These are phyloP conservation scores for Hypotaenidia philippensis DNA, from an alignment of 2,797 vertebrate species.

Conservation along the genomic window DNA sequence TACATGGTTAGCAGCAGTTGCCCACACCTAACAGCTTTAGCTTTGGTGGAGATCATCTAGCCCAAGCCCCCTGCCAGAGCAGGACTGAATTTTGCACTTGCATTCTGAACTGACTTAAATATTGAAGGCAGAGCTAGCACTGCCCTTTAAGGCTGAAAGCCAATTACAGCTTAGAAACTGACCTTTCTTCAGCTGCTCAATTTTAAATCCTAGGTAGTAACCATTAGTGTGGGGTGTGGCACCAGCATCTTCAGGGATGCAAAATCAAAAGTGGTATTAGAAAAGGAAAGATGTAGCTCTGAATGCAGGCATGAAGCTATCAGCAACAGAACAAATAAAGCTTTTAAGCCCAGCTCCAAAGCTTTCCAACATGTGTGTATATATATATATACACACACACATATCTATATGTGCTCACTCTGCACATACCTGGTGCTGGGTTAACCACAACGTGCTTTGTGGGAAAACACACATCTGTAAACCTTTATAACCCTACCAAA, in stretches of 20 bases:
- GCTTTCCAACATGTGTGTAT: background rate
- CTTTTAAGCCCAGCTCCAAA: background rate
- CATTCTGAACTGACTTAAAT: background rate
- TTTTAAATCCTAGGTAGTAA: background rate
- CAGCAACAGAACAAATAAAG: background rate
- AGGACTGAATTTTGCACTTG: accelerated
- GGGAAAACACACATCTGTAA: background rate
- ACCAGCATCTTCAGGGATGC: background rate
- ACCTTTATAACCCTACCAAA: background rate
- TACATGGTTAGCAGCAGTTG: background rate
- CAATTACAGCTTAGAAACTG: background rate
- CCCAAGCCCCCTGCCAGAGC: too few species aligned
- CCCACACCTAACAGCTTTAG: background rate
- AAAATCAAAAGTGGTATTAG: background rate
- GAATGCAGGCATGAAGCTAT: background rate
- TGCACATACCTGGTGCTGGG: too few species aligned
- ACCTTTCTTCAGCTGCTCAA: background rate
- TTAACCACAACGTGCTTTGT: background rate
- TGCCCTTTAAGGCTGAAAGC: background rate
- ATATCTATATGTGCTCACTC: accelerated
- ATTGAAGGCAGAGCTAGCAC: background rate
- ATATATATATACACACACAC: accelerated
- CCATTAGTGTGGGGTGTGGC: background rate
- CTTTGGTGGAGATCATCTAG: background rate
- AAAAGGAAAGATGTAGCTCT: background rate